Percentiles rank a stretch among this genome's conserved stretches.
Evolutionary conservation across 2,113 vertebrate species (phyloP).

Genomic region (Eptesicus fuscus): DNA sequence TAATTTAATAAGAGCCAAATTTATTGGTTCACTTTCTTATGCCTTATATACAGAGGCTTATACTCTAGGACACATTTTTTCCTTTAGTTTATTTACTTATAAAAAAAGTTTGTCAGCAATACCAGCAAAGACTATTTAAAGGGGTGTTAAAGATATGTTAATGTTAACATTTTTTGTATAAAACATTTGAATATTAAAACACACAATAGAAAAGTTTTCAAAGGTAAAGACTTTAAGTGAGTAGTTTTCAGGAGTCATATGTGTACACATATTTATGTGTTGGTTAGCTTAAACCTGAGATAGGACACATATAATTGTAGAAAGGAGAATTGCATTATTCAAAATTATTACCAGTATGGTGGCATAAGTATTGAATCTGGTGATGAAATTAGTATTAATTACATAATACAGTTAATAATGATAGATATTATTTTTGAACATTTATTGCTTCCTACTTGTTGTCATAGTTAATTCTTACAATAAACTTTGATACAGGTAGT

Average conservation of each 20-base stretch:
- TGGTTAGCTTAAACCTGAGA: neutral
- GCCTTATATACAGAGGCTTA: neutral
- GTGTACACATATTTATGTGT: neutral
- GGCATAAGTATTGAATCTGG: neutral
- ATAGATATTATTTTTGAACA: neutral
- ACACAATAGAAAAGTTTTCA: neutral
- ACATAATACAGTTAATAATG: neutral
- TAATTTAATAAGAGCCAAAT: neutral
- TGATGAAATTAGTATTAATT: neutral
- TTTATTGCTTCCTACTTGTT: neutral
- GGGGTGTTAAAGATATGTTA: neutral
- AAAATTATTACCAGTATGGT: neutral
- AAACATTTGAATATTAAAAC: slow-evolving; percentile 4
- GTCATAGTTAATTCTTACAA: neutral
- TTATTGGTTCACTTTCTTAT: neutral
- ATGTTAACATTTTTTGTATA: neutral
- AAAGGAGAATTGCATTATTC: neutral
- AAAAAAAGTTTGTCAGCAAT: neutral
- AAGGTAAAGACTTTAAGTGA: neutral
- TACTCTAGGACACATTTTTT: neutral
- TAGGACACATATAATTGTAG: neutral
- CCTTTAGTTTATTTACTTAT: neutral
- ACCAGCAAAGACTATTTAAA: neutral
- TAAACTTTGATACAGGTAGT: neutral
- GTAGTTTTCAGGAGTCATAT: neutral